phyloP scores from a whole-genome alignment of 2,113 vertebrate species.

The Clarias gariepinus region DNA sequence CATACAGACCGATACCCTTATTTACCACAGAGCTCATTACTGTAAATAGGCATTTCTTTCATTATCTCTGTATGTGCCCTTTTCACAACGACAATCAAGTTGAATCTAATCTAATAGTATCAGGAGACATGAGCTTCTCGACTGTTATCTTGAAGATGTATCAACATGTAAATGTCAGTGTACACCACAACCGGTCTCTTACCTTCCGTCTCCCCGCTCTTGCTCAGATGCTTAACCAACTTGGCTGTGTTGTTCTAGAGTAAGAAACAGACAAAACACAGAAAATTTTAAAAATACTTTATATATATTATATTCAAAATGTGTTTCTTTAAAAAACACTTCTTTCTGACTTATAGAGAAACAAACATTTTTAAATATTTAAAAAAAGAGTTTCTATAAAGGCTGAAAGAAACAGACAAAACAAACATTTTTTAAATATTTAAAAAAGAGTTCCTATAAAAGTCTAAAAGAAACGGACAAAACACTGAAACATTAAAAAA shows the following conservation, averaged over 20 bases:
- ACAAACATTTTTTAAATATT: neutral
- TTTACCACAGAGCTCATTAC: too few relatives aligned
- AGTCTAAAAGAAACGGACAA: neutral
- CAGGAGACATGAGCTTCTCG: neutral
- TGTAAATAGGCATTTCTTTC: too few relatives aligned
- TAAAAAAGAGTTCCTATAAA: too few relatives aligned
- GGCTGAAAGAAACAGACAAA: neutral
- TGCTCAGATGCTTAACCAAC: conserved; percentile 93
- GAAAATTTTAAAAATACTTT: neutral
- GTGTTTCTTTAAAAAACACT: too few relatives aligned
- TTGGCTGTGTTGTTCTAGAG: conserved; percentile 93
- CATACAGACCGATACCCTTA: too few relatives aligned
- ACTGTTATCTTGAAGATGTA: neutral
- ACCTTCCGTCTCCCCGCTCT: conserved; percentile 90
- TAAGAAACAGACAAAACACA: conserved; percentile 2
- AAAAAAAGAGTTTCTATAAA: too few relatives aligned
- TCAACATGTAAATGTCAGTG: neutral
- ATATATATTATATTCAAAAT: too few relatives aligned
- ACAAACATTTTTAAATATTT: too few relatives aligned
- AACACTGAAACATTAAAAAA: neutral
- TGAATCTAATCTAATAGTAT: too few relatives aligned
- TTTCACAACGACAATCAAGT: too few relatives aligned
- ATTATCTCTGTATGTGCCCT: too few relatives aligned
- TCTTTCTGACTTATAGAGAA: too few relatives aligned
- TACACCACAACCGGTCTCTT: conserved; percentile 14